Conservation (phyloP, 2,797 vertebrate genomes). For the Sebastes alutus region DNA sequence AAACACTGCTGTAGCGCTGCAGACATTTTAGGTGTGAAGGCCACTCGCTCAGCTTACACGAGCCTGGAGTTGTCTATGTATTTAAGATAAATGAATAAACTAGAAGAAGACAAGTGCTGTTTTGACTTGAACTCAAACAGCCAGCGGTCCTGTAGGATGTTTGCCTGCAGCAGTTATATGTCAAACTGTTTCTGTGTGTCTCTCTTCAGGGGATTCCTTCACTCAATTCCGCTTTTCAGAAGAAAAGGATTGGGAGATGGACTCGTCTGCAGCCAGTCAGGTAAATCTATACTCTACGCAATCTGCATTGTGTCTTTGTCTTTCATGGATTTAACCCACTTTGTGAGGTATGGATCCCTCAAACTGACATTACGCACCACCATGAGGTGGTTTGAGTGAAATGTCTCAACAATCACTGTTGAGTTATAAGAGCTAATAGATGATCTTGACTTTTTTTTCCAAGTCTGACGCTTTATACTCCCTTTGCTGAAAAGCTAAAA, state of each 20-base stretch:
- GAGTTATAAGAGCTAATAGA: background rate
- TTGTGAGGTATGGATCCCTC: background rate
- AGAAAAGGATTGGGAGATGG: slow-evolving; percentile 93
- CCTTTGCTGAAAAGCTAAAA: background rate
- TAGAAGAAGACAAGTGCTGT: background rate
- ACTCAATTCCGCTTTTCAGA: slow-evolving; percentile 94
- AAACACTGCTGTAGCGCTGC: background rate
- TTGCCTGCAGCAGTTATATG: background rate
- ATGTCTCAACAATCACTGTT: background rate
- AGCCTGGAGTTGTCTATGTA: background rate
- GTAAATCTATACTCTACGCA: slow-evolving; percentile 74
- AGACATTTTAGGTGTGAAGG: slow-evolving; percentile 2
- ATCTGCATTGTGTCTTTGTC: background rate
- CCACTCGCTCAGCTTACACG: background rate
- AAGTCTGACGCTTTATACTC: background rate
- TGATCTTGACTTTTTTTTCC: background rate
- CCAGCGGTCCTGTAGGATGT: background rate
- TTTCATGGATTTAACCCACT: background rate
- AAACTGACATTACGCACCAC: background rate
- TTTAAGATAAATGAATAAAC: background rate
- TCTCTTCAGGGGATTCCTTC: slow-evolving; percentile 90
- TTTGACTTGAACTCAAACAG: background rate
- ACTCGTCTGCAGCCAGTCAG: slow-evolving; percentile 82
- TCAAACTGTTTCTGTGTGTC: slow-evolving; percentile 25
- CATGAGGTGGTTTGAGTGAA: background rate